phyloP scores from a whole-genome alignment of 2,113 vertebrate species.

The Misgurnus mizolepis region DNA sequence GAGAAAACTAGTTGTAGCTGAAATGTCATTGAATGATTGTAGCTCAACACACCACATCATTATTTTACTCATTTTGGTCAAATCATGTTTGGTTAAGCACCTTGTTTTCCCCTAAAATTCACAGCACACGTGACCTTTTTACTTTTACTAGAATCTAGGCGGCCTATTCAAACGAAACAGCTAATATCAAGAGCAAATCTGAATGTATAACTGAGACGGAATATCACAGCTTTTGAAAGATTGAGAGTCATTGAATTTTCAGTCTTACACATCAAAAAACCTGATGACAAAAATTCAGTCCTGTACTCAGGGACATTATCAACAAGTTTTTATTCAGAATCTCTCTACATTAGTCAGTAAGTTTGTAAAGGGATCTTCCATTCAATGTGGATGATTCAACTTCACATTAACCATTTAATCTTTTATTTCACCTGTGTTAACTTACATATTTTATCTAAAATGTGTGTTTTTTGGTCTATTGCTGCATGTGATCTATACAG shows the following conservation, averaged over 20 bases:
- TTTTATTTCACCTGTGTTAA: neutral
- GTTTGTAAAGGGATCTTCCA: constrained; percentile 4
- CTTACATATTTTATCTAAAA: neutral
- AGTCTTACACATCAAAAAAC: constrained; percentile 17
- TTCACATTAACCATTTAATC: neutral
- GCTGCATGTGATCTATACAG: too few relatives aligned
- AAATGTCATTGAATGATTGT: too few relatives aligned
- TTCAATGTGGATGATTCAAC: neutral
- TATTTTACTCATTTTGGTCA: neutral
- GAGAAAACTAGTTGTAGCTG: too few relatives aligned
- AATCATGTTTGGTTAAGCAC: neutral
- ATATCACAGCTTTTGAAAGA: neutral
- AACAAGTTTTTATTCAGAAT: neutral
- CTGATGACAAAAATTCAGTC: constrained; percentile 4
- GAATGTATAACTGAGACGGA: neutral
- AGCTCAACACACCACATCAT: too few relatives aligned
- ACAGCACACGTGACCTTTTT: constrained; percentile 4
- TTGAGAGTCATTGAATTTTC: neutral
- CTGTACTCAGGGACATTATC: neutral
- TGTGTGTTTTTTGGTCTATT: too few relatives aligned
- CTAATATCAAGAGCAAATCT: constrained; percentile 21
- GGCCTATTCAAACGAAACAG: neutral
- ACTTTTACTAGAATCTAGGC: neutral
- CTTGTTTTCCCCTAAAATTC: constrained; percentile 15
- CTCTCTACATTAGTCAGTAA: constrained; percentile 1